Evolutionary conservation across 2,113 vertebrate genomes (phyloP).

Genomic region (Syngnathus scovelli): DNA sequence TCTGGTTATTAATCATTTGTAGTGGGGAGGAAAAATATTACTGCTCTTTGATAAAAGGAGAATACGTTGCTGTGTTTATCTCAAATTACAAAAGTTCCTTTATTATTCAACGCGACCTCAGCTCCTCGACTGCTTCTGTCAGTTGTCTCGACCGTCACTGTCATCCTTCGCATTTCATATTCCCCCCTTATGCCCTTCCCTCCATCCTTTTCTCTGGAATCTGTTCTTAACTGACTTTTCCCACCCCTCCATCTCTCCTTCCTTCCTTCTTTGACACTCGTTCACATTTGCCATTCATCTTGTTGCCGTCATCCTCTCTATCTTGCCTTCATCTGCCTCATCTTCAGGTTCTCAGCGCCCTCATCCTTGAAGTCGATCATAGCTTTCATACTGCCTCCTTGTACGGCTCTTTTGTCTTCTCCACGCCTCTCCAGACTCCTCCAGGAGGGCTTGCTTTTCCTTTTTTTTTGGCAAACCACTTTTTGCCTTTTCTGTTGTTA

Average conservation of each 20-base stretch:
- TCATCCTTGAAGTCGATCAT: slow-evolving; percentile 28
- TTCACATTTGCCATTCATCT: slow-evolving; percentile 25
- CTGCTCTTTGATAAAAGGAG: not conserved
- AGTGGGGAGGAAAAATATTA: not conserved
- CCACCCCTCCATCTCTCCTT: slow-evolving; percentile 3
- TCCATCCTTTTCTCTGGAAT: slow-evolving; percentile 2
- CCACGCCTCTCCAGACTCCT: not conserved
- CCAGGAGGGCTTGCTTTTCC: slow-evolving; percentile 9
- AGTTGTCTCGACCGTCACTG: slow-evolving; percentile 8
- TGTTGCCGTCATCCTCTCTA: slow-evolving; percentile 8
- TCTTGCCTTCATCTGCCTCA: slow-evolving; percentile 32
- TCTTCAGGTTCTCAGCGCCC: slow-evolving; percentile 19
- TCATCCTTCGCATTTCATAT: slow-evolving; percentile 19
- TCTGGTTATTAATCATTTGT: not conserved
- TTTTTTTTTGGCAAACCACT: slow-evolving; percentile 20
- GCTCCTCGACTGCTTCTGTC: not conserved
- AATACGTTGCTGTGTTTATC: not conserved
- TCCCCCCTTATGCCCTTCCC: slow-evolving; percentile 3
- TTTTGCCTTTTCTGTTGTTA: slow-evolving; percentile 28
- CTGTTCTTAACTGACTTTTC: slow-evolving; percentile 8
- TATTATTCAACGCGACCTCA: not conserved
- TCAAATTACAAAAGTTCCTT: slow-evolving; percentile 1
- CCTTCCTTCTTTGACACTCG: slow-evolving; percentile 12
- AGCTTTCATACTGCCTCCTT: slow-evolving; percentile 13
- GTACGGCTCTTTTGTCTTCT: slow-evolving; percentile 17